phyloP scores from a whole-genome alignment of 2,113 vertebrate species.

The Anser cygnoides region DNA sequence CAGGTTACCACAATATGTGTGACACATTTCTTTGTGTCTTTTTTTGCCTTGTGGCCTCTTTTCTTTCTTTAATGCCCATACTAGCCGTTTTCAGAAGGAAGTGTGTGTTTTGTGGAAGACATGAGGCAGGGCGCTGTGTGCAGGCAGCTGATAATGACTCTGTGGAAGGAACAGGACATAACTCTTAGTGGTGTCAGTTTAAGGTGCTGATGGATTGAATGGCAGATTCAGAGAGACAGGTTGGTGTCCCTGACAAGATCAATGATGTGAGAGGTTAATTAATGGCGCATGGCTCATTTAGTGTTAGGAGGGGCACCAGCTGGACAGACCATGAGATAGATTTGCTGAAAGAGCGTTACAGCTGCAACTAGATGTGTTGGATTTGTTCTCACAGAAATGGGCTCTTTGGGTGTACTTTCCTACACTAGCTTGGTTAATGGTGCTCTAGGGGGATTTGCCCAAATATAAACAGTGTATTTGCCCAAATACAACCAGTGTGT shows the following conservation, averaged over 20 bases:
- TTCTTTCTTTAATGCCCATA: neutral
- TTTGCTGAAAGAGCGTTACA: neutral
- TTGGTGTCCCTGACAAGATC: neutral
- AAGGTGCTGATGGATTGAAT: conserved; percentile 5
- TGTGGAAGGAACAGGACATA: neutral
- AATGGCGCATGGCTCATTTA: neutral
- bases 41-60: neutral
- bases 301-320: neutral
- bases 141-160: neutral
- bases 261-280: conserved; percentile 22
- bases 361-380: neutral
- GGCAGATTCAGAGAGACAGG: neutral
- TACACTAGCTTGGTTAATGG: neutral
- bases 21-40: neutral
- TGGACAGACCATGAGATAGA: neutral
- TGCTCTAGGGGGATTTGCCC: neutral
- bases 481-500: neutral
- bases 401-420: neutral
- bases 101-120: neutral
- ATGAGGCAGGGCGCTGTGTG: neutral
- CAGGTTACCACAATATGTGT: neutral
- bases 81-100: neutral
- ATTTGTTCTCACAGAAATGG: neutral
- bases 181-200: neutral
- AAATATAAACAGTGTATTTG: neutral